Percentiles rank a stretch among this genome's conserved stretches.
Evolutionary conservation across 2,888 invertebrate species (phyloP).

Genomic region (Nineta flava): DNA sequence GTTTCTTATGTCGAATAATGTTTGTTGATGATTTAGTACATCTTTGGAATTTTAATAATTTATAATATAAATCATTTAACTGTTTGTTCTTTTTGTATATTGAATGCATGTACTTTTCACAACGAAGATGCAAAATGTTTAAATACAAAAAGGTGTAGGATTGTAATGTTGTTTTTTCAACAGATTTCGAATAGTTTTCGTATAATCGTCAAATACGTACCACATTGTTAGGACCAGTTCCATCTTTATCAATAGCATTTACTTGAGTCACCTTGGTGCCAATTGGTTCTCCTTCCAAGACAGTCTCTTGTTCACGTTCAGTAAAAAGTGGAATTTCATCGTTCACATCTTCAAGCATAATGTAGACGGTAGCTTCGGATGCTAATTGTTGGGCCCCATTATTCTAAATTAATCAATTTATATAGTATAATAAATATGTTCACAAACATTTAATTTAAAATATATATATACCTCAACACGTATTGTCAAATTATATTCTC

Average conservation of each 20-base stretch:
- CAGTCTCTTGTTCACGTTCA: conserved; percentile 88
- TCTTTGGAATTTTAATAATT: too few relatives aligned
- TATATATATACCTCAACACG: conserved; percentile 70
- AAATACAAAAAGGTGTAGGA: too few relatives aligned
- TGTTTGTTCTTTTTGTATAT: too few relatives aligned
- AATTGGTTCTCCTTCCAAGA: conserved; percentile 85
- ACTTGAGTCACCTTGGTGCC: conserved; percentile 92
- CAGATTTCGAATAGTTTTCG: neutral
- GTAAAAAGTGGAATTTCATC: conserved; percentile 94
- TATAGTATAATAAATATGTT: neutral
- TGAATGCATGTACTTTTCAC: too few relatives aligned
- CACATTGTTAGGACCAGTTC: conserved; percentile 88
- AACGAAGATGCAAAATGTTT: too few relatives aligned
- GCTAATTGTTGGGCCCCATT: conserved; percentile 91
- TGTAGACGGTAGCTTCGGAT: conserved; percentile 84
- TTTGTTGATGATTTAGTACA: too few relatives aligned
- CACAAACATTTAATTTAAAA: neutral
- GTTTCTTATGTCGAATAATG: too few relatives aligned
- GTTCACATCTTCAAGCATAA: conserved; percentile 89
- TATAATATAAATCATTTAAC: too few relatives aligned
- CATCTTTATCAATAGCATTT: conserved; percentile 91
- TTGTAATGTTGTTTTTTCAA: neutral
- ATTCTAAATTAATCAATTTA: conserved; percentile 48
- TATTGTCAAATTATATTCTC: conserved; percentile 89
- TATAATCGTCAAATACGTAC: conserved; percentile 38